A percentile compares a stretch with the other conserved stretches of the same genome.
These are phyloP conservation scores for Sympetrum striolatum DNA, from an alignment of 2,888 invertebrate genomes.

Conservation along the genomic window DNA sequence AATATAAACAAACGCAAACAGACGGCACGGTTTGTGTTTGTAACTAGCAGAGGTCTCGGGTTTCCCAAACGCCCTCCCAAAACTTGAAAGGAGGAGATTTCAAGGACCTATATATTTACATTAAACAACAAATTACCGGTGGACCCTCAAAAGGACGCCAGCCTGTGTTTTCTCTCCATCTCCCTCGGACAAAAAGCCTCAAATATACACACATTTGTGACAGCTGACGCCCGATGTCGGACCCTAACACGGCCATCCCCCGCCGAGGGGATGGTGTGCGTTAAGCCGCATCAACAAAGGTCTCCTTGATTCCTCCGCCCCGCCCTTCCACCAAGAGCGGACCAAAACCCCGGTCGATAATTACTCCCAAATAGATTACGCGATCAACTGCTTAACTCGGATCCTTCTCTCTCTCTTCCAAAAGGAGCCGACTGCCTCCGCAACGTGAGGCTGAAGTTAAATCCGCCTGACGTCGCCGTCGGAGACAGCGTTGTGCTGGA, in stretches of 20 bases:
- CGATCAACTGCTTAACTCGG: not conserved
- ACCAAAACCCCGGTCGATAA: not conserved
- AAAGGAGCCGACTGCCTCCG: conserved; percentile 18
- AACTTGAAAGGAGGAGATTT: too few species aligned
- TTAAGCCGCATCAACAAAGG: not conserved
- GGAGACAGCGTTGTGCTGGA: not conserved
- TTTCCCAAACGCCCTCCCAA: too few species aligned
- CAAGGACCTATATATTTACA: not conserved
- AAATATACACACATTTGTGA: not conserved
- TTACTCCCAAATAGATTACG: not conserved
- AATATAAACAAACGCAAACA: too few species aligned
- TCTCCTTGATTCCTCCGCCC: not conserved
- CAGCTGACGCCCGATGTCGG: not conserved
- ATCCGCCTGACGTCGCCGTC: not conserved
- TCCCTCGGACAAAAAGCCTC: not conserved
- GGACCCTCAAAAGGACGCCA: not conserved
- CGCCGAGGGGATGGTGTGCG: not conserved
- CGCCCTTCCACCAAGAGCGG: not conserved
- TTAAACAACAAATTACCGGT: not conserved
- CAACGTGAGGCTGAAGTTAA: not conserved
- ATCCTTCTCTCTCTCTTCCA: not conserved
- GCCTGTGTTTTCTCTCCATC: not conserved
- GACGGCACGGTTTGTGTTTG: too few species aligned
- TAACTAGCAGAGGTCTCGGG: too few species aligned
- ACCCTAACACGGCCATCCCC: not conserved